Evolutionary conservation across 2,113 vertebrate species (phyloP).

Genomic region (Labeo catla): DNA sequence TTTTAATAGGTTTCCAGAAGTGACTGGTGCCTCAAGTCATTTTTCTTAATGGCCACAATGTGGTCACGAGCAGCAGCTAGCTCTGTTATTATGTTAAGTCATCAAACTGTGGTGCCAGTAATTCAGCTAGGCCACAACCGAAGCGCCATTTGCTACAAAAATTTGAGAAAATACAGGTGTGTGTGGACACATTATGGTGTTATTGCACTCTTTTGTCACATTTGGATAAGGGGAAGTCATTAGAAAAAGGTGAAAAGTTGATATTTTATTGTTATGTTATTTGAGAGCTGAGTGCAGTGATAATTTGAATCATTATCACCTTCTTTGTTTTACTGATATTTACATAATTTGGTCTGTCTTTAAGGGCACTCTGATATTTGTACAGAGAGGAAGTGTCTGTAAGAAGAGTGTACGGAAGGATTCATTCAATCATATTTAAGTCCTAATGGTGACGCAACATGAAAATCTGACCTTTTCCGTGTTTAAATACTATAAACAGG

Average conservation of each 20-base stretch:
- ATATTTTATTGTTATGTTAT: background rate
- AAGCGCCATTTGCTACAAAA: background rate
- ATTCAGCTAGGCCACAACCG: background rate
- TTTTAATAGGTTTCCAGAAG: background rate
- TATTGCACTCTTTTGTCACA: background rate
- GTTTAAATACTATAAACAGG: no score
- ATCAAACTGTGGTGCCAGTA: background rate
- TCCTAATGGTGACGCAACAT: background rate
- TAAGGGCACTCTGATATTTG: background rate
- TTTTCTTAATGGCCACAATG: constrained; percentile 15
- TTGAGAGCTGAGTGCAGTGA: background rate
- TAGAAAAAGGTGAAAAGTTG: background rate
- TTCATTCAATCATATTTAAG: background rate
- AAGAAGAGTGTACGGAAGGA: background rate
- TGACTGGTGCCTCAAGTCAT: constrained; percentile 1
- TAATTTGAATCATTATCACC: background rate
- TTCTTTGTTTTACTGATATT: background rate
- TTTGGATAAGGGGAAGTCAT: background rate
- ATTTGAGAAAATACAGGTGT: background rate
- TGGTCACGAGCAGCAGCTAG: constrained; percentile 11
- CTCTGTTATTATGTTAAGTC: background rate
- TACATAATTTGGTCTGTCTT: background rate
- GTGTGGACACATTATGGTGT: background rate
- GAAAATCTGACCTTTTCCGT: no score
- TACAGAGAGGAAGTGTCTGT: background rate